Base-by-base conservation (phyloP, 2,888 invertebrate genomes). In the Platycheirus rosarum region DNA sequence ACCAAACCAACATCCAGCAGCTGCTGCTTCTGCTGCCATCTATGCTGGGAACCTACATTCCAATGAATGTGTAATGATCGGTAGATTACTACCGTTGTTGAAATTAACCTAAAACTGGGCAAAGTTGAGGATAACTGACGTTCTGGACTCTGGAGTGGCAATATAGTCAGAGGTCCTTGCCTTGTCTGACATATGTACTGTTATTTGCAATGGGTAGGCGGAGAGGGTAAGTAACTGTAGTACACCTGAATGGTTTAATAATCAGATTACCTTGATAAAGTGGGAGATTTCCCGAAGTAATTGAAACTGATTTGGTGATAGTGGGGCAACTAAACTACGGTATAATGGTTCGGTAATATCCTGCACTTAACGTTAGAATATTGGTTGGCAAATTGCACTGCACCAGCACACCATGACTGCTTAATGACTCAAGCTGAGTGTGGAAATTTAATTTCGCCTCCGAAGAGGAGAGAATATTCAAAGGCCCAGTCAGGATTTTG, bases 11-110 rank as follows among this genome's bases (percentile, higher is more conserved):
- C 35, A 60, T 5, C 40, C 11, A 23, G 20, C 70, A 65, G 57
- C 55, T 69, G 79, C 32, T 48, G 48, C 23, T n/a, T n/a, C n/a
- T n/a, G n/a, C n/a, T n/a, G n/a, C n/a, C n/a, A n/a, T n/a, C n/a
- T n/a, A n/a, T n/a, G n/a, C 40, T 40, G 37, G 32, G 65, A 62
- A 60, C 76, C 48, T 66, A 70, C 55, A 35, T 48, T 60, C 18
- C 70, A 53, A 70, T 76, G 62, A 66, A 66, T 80, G 76, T 76
- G 70, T 80, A 76, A 80, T 75, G 70, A 46, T 49, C 53, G 76
- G 46, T 37, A 70, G 76, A 71, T 70, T 76, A 71, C 46, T 62
- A n/a, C 46, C 14, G 44, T 65, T 71, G 55, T 55, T 42, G 37
- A 68, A 68, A 73, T 62, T 63, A 63, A 63, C 77, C 66, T 55